Evolutionary conservation across 2,797 vertebrate genomes (phyloP).

Genomic region (Buphagus erythrorhynchus): DNA sequence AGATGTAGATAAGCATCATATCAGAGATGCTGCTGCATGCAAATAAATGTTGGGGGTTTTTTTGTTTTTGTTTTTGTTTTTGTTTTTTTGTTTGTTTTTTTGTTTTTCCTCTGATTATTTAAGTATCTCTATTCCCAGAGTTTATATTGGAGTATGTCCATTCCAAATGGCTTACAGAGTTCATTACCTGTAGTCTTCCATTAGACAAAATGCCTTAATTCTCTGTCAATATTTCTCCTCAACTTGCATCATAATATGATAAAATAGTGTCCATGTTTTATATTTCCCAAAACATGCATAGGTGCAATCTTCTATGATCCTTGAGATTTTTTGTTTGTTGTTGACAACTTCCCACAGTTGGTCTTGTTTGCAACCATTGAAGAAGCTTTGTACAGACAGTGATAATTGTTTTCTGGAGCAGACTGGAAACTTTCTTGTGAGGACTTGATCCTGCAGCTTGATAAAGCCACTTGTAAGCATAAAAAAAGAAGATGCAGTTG

Average conservation of each 20-base stretch:
- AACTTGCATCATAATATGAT: neutral
- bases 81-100: too few species aligned
- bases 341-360: neutral
- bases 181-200: constrained; percentile 1
- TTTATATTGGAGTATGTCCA: neutral
- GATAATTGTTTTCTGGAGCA: constrained; percentile 1
- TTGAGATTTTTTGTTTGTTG: neutral
- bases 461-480: neutral
- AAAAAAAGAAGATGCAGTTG: neutral
- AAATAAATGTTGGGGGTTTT: neutral
- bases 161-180: constrained; percentile 43
- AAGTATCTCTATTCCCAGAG: neutral
- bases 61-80: too few species aligned
- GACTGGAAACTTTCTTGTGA: neutral
- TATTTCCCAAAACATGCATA: neutral
- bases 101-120: neutral
- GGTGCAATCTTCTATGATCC: neutral
- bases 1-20: neutral
- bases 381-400: neutral
- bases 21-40: neutral
- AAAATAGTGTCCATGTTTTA: neutral
- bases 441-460: neutral
- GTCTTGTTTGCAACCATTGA: neutral
- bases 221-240: constrained; percentile 5
- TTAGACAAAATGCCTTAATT: neutral